phyloP scores from a whole-genome alignment of 2,888 invertebrate species.

The Pachliopta kotzebuea region DNA sequence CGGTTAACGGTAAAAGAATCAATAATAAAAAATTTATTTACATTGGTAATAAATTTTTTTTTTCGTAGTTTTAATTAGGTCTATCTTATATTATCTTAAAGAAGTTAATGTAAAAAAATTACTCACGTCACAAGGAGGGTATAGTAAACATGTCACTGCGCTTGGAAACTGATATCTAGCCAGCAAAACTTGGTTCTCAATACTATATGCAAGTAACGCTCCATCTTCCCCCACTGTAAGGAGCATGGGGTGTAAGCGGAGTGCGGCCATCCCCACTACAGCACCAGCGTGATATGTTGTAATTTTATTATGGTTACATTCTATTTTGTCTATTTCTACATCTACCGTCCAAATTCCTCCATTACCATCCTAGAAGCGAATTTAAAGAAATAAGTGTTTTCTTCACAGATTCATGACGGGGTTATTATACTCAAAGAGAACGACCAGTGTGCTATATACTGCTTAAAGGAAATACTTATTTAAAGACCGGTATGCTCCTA shows the following conservation, averaged over 20 bases:
- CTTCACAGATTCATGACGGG: too few species aligned
- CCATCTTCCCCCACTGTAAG: slow-evolving; percentile 88
- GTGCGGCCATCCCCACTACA: slow-evolving; percentile 84
- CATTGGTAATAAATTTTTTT: too few species aligned
- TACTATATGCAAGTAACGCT: slow-evolving; percentile 87
- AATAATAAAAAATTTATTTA: too few species aligned
- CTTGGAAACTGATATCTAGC: slow-evolving; percentile 79
- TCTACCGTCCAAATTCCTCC: slow-evolving; percentile 85
- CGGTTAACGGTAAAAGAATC: too few species aligned
- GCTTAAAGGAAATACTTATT: too few species aligned
- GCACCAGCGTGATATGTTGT: slow-evolving; percentile 89
- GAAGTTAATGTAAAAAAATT: background rate
- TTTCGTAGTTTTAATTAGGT: too few species aligned
- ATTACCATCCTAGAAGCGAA: slow-evolving; percentile 85
- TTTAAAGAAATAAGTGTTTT: background rate
- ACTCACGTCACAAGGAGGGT: slow-evolving; percentile 85
- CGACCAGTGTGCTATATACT: too few species aligned
- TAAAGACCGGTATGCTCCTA: too few species aligned
- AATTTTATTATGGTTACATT: slow-evolving; percentile 65
- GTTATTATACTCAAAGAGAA: too few species aligned
- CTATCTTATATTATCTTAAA: background rate
- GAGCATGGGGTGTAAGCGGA: slow-evolving; percentile 85
- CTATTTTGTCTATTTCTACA: slow-evolving; percentile 67
- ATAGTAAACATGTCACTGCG: slow-evolving; percentile 81
- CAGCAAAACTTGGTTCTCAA: slow-evolving; percentile 79